Percentiles rank a stretch among this genome's conserved stretches.
phyloP scores from a whole-genome alignment of 2,113 vertebrate species.

The Charina bottae region DNA sequence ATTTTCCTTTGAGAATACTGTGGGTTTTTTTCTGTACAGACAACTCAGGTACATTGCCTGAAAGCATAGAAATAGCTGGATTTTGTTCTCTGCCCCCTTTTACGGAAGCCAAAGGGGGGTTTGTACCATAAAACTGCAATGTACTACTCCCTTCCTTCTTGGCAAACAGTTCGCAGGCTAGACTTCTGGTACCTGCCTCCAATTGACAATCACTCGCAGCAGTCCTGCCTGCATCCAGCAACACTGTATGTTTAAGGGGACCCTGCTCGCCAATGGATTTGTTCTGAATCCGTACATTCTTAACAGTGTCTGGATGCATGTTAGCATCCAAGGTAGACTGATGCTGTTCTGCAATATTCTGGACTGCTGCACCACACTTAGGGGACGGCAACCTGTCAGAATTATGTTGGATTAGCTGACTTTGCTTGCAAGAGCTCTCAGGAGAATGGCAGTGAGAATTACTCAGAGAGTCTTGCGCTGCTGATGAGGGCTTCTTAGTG shows the following conservation, averaged over 20 bases:
- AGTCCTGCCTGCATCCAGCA: accelerated
- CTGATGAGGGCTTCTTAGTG: constrained; percentile 34
- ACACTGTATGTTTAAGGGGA: constrained; percentile 19
- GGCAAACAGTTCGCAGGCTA: neutral
- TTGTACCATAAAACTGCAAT: constrained; percentile 31
- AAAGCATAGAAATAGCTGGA: neutral
- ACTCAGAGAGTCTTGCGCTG: neutral
- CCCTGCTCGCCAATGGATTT: neutral
- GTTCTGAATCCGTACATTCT: constrained; percentile 41
- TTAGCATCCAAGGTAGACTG: constrained; percentile 26
- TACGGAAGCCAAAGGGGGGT: neutral
- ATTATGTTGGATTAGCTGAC: constrained; percentile 48
- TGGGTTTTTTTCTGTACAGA: constrained; percentile 65
- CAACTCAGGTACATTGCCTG: neutral
- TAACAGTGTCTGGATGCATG: accelerated
- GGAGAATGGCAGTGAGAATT: constrained; percentile 21
- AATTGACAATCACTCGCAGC: constrained; percentile 3
- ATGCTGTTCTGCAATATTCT: constrained; percentile 31
- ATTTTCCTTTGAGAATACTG: constrained; percentile 76
- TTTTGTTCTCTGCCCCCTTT: constrained; percentile 31
- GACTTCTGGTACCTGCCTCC: neutral
- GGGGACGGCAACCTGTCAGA: constrained; percentile 34
- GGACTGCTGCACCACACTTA: constrained; percentile 21
- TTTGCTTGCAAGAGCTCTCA: constrained; percentile 26
- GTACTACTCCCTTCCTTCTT: constrained; percentile 14